Evolutionary conservation across 2,888 invertebrate genomes (phyloP).

Genomic region (Clanis bilineata): DNA sequence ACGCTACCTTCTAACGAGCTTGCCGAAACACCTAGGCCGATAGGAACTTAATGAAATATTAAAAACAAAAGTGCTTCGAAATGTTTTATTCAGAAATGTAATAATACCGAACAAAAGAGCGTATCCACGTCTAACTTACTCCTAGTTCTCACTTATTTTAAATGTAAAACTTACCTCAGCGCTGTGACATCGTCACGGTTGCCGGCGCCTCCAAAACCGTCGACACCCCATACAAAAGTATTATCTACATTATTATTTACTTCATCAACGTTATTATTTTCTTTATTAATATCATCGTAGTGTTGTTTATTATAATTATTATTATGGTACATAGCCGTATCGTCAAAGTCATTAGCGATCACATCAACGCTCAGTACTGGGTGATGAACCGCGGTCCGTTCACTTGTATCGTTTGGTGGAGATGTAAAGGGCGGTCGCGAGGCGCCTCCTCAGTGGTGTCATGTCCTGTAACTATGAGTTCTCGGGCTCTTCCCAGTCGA

Average conservation of each 20-base stretch:
- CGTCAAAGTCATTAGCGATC: constrained; percentile 16
- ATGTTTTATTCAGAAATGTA: constrained; percentile 7
- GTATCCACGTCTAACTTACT: constrained; percentile 50
- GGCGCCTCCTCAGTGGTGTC: constrained; percentile 57
- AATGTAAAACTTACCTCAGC: constrained; percentile 64
- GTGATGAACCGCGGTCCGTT: constrained; percentile 3
- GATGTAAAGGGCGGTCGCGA: constrained; percentile 44
- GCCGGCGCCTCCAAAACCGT: constrained; percentile 37
- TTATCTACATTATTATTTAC: constrained; percentile 9
- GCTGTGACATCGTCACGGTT: constrained; percentile 41
- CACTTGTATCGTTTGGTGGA: constrained; percentile 21
- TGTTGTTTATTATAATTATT: constrained; percentile 2
- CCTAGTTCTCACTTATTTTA: constrained; percentile 69
- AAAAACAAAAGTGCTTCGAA: constrained; percentile 50
- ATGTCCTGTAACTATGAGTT: constrained; percentile 68
- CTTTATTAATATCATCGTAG: constrained; percentile 10
- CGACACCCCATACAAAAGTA: constrained; percentile 14
- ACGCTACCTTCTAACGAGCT: constrained; percentile 15
- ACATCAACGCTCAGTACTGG: constrained; percentile 15
- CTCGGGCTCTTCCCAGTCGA: constrained; percentile 90
- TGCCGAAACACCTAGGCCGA: constrained; percentile 60
- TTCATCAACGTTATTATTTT: constrained; percentile 8
- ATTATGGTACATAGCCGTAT: constrained; percentile 9
- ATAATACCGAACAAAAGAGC: constrained; percentile 21
- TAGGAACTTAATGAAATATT: constrained; percentile 71